Conservation (phyloP, 2,888 invertebrate species). For the Smittia sp. region DNA sequence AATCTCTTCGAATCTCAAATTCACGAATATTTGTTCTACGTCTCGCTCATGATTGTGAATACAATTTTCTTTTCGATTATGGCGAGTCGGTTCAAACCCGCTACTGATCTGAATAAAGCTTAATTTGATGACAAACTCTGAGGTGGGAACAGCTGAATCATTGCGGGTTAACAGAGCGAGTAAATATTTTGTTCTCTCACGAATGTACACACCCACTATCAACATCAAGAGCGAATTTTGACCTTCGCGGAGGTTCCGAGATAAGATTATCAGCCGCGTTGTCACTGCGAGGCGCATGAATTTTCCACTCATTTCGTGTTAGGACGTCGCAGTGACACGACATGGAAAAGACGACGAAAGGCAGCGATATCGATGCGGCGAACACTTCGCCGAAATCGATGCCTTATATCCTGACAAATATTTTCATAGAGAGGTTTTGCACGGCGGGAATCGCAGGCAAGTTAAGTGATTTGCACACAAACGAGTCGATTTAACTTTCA, state of each 20-base stretch:
- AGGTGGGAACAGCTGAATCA: too few relatives aligned
- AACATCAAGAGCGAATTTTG: not conserved
- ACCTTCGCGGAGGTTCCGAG: not conserved
- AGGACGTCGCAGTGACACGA: not conserved
- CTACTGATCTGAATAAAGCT: too few relatives aligned
- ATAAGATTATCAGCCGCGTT: not conserved
- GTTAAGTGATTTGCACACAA: not conserved
- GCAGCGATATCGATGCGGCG: not conserved
- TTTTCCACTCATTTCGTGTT: not conserved
- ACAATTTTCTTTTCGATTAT: not conserved
- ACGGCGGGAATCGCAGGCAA: not conserved
- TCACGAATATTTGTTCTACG: conserved; percentile 24
- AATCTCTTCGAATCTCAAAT: conserved; percentile 13
- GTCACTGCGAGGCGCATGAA: not conserved
- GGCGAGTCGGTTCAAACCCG: too few relatives aligned
- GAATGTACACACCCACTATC: too few relatives aligned
- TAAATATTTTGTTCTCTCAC: too few relatives aligned
- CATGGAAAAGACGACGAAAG: not conserved
- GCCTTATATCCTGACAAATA: not conserved
- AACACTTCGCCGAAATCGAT: not conserved
- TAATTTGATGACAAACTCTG: too few relatives aligned
- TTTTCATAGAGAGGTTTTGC: not conserved
- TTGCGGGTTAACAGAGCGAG: too few relatives aligned
- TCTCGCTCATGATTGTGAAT: not conserved
- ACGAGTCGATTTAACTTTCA: not conserved